Percentiles rank a stretch among this genome's conserved stretches.
These are phyloP conservation scores for Aromia moschata DNA, from an alignment of 2,888 invertebrate genomes.

Conservation along the genomic window DNA sequence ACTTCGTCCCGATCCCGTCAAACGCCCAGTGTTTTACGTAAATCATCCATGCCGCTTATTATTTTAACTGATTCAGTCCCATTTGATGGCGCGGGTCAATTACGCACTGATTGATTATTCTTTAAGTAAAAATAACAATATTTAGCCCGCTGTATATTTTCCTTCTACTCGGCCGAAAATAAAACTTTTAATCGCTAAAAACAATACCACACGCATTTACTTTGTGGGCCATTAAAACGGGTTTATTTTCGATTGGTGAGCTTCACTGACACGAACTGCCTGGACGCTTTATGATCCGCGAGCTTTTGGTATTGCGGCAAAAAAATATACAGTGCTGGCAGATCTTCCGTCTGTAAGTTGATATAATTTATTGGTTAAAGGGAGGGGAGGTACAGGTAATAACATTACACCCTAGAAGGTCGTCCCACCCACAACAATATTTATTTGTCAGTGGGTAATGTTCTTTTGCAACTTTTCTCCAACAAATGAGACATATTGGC, in stretches of 20 bases:
- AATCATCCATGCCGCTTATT: slow-evolving; percentile 16
- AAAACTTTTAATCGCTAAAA: slow-evolving; percentile 25
- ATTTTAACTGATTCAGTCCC: slow-evolving; percentile 21
- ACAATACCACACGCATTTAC: slow-evolving; percentile 25
- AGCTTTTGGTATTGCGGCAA: too few relatives aligned
- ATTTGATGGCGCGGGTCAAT: slow-evolving; percentile 21
- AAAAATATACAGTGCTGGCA: too few relatives aligned
- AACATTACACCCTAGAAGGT: too few relatives aligned
- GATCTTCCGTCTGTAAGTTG: too few relatives aligned
- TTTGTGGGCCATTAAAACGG: slow-evolving; percentile 10
- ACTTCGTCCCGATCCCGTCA: not conserved
- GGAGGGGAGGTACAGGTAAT: too few relatives aligned
- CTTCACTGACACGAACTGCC: too few relatives aligned
- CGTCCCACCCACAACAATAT: too few relatives aligned
- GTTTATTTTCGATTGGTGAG: slow-evolving; percentile 13
- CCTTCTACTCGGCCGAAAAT: slow-evolving; percentile 23
- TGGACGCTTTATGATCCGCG: too few relatives aligned
- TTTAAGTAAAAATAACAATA: slow-evolving; percentile 27
- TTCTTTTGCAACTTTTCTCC: too few relatives aligned
- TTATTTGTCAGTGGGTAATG: too few relatives aligned
- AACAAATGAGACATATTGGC: too few relatives aligned
- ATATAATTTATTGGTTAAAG: too few relatives aligned
- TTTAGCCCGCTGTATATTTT: slow-evolving; percentile 23
- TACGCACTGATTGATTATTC: slow-evolving; percentile 25
- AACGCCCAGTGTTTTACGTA: slow-evolving; percentile 9